Percentiles rank a stretch among this genome's conserved stretches.
These are phyloP conservation scores for Drosophila pseudoobscura DNA, from an alignment of 1,140 invertebrate species.

Conservation along the genomic window DNA sequence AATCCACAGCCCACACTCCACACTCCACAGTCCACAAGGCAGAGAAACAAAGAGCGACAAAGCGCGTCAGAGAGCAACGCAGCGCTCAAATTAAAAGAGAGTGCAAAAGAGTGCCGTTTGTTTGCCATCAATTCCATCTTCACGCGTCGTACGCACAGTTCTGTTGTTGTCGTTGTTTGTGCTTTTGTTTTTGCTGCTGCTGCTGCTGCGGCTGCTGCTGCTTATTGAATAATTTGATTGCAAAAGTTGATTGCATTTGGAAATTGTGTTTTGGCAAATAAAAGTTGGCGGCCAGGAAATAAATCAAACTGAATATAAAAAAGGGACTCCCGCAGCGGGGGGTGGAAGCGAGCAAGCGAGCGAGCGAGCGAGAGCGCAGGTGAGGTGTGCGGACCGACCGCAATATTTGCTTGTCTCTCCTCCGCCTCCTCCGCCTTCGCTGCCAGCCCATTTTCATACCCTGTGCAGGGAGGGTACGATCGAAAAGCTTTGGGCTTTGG, in stretches of 20 bases:
- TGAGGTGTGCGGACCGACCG: not conserved
- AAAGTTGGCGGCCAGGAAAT: constrained; percentile 55
- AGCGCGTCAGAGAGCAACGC: too few relatives aligned
- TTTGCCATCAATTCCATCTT: too few relatives aligned
- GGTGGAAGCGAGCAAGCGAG: not conserved
- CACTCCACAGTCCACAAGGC: too few relatives aligned
- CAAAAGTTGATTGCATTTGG: constrained; percentile 55
- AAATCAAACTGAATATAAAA: constrained; percentile 61
- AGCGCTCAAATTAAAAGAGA: too few relatives aligned
- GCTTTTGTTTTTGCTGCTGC: constrained; percentile 1
- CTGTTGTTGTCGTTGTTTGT: not conserved
- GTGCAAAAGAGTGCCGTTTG: too few relatives aligned
- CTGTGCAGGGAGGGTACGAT: too few relatives aligned
- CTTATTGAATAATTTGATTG: constrained; percentile 53
- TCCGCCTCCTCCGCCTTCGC: not conserved
- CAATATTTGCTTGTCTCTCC: not conserved
- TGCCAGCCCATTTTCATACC: too few relatives aligned
- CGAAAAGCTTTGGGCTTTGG: constrained; percentile 5
- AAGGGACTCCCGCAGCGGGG: constrained; percentile 39
- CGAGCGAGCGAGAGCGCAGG: not conserved
- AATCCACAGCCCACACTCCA: too few relatives aligned
- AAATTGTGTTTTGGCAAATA: constrained; percentile 50
- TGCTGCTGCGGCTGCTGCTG: constrained; percentile 13
- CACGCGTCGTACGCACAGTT: too few relatives aligned
- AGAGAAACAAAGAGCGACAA: too few relatives aligned